phyloP scores from a whole-genome alignment of 37 sponge, comb jelly and placozoan species.

The Bolinopsis microptera region DNA sequence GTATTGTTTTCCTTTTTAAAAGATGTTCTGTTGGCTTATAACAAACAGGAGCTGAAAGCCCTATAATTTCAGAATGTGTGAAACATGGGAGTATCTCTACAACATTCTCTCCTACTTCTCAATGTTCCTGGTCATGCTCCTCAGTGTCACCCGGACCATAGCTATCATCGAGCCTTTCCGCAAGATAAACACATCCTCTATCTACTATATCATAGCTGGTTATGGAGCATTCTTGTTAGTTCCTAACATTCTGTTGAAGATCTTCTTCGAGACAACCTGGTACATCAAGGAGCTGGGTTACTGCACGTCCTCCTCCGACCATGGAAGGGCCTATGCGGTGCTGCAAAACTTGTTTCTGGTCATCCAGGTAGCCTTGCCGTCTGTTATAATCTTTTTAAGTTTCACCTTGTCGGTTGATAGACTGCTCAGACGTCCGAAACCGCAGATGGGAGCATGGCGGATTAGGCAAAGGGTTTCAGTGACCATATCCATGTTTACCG shows the following conservation, averaged over 20 bases:
- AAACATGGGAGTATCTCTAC: constrained; percentile 22
- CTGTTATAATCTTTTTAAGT: not conserved
- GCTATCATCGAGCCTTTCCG: not conserved
- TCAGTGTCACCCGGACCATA: not conserved
- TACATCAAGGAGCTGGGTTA: not conserved
- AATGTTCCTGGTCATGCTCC: constrained; percentile 22
- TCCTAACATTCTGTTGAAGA: not conserved
- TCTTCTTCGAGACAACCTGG: not conserved
- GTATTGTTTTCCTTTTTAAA: no score
- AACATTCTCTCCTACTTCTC: not conserved
- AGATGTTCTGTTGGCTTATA: no score
- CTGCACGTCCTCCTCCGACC: not conserved
- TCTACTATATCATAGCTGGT: not conserved
- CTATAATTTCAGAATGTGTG: constrained; percentile 12
- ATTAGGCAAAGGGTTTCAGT: not conserved
- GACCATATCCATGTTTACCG: constrained; percentile 23
- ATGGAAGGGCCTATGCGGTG: not conserved
- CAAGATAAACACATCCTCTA: not conserved
- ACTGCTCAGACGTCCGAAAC: not conserved
- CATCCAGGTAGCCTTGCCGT: not conserved
- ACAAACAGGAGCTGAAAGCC: no score
- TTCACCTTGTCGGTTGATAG: not conserved
- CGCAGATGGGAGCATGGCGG: not conserved
- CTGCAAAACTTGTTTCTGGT: not conserved
- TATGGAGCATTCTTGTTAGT: not conserved